Base-by-base conservation (phyloP, 2,888 invertebrate species). In the Emesis russula region DNA sequence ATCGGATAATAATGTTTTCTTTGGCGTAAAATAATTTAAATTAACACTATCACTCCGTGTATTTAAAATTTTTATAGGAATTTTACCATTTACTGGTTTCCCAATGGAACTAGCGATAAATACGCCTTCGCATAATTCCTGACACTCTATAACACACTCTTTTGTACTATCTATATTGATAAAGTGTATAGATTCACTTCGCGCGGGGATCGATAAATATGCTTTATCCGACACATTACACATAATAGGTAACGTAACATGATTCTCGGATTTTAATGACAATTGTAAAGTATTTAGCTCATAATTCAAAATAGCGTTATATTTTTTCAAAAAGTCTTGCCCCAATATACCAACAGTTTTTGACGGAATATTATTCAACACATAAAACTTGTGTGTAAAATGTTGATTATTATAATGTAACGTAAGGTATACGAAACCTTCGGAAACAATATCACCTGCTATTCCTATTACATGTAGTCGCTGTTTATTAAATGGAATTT, bases 401-500 rank as follows among this genome's bases (percentile, higher is more conserved):
- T 6, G 11, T 44, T 44, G 25, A 25, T 25, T 25, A 25, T 25
- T 25, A 25, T 25, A 25, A 25, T 25, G 25, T 25, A 25, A 25
- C 7, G 44, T 13, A n/a, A 63, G 2, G 18, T 25, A 18, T 25
- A 63, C 25, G 7, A 6, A 63, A 7, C 25, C 63, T 5, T 25
- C 25, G 1, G 25, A 25, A 63, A 63, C 25, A 9, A 25, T 63
- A 63, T 63, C 63, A 4, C 63, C 7, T 5, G 25, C 63, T 63
- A 25, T 63, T 25, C 25, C 25, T 25, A 25, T 63, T 7, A 63
- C 25, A 25, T 25, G 25, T 9, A 63, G 63, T 5, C 3, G 15
- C 58, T 25, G 63, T 63, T 63, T 63, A 63, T 63, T 25, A 25
- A 63, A 63, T 63, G 25, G 63, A 63, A 63, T 63, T 63, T 63